These are phyloP conservation scores for Bombus ignitus DNA, from an alignment of 1,140 invertebrate species.

Conservation along the genomic window DNA sequence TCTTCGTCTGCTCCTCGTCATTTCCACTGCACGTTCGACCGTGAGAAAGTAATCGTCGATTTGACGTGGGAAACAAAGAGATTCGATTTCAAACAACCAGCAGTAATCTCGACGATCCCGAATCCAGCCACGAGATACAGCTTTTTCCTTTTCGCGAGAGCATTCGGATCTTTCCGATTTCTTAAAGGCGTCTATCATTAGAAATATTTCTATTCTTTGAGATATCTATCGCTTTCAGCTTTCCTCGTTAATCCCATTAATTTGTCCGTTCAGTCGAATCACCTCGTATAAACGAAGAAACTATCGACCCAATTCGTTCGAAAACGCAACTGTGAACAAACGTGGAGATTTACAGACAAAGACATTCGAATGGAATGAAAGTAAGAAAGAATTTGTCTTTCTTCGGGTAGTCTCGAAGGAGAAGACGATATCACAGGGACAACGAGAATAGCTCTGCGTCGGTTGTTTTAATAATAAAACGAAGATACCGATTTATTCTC, in stretches of 20 bases:
- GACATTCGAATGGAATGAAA: background rate
- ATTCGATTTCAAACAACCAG: background rate
- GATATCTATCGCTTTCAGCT: background rate
- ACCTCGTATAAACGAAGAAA: background rate
- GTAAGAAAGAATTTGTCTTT: background rate
- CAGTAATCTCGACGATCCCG: background rate
- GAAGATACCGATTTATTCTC: background rate
- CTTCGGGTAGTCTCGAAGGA: rapidly evolving
- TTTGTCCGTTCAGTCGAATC: background rate
- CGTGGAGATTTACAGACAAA: background rate
- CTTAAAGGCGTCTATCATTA: too few relatives aligned
- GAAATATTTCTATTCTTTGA: background rate
- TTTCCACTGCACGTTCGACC: conserved; percentile 25
- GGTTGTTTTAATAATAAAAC: background rate
- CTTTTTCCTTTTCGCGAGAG: background rate
- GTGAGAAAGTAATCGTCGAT: conserved; percentile 43
- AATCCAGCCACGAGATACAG: background rate
- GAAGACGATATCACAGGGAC: background rate
- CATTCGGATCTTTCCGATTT: too few relatives aligned
- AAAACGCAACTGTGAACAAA: too few relatives aligned
- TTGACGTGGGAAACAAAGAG: background rate
- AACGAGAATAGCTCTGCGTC: background rate
- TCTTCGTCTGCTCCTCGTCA: conserved; percentile 43
- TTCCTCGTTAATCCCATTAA: background rate
- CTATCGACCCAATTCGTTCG: background rate